A percentile compares a stretch with the other conserved stretches of the same genome.
These are phyloP conservation scores for Actinernus sp. DNA, from an alignment of 92 coral and sea anemone species.

Conservation along the genomic window DNA sequence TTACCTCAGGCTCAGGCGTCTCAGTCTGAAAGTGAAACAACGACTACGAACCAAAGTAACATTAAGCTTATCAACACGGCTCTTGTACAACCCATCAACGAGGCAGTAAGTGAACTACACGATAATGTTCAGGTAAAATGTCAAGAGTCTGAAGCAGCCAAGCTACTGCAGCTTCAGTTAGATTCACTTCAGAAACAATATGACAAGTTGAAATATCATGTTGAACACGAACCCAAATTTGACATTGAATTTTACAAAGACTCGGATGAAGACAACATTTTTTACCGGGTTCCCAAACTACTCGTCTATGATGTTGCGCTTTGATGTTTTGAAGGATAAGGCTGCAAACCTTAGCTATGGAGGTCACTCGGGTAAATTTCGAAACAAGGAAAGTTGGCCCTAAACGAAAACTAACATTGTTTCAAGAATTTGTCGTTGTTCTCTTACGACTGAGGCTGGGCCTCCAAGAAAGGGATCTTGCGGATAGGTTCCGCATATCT, in stretches of 20 bases:
- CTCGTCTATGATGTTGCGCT: conserved; percentile 56
- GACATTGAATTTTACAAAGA: conserved; percentile 44
- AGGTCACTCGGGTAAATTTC: background rate
- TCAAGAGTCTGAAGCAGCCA: too few relatives aligned
- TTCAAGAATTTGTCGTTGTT: conserved; percentile 59
- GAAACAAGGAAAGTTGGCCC: conserved; percentile 39
- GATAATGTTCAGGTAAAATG: too few relatives aligned
- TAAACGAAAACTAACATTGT: conserved; percentile 39
- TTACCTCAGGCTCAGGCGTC: too few relatives aligned
- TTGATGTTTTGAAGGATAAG: conserved; percentile 60
- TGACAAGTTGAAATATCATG: too few relatives aligned
- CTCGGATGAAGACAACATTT: conserved; percentile 58
- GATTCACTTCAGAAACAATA: too few relatives aligned
- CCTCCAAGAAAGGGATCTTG: conserved; percentile 56
- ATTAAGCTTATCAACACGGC: too few relatives aligned
- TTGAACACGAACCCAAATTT: too few relatives aligned
- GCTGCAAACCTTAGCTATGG: conserved; percentile 52
- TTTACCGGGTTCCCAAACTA: conserved; percentile 53
- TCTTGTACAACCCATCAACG: too few relatives aligned
- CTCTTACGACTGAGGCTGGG: conserved; percentile 46
- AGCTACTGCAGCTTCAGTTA: too few relatives aligned
- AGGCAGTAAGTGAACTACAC: too few relatives aligned
- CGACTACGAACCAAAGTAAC: too few relatives aligned
- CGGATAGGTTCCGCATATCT: conserved; percentile 54
- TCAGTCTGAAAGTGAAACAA: too few relatives aligned